Evolutionary conservation across 2,797 vertebrate species (phyloP).

Genomic region (Monodelphis domestica): DNA sequence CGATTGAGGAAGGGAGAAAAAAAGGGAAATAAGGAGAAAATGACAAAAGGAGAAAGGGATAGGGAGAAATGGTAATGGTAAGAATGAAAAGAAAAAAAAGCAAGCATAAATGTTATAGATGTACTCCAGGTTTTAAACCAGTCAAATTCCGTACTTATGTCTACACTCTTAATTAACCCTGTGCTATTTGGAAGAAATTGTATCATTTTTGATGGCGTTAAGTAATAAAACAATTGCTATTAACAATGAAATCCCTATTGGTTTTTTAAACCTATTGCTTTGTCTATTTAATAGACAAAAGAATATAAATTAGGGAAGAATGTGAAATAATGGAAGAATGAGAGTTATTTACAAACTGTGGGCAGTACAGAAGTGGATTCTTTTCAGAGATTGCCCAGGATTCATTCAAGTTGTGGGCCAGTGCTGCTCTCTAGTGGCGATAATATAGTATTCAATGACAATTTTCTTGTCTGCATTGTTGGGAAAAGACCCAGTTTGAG

Average conservation of each 20-base stretch:
- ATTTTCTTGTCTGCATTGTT: not conserved
- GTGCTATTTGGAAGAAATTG: not conserved
- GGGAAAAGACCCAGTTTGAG: not conserved
- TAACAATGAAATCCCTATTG: not conserved
- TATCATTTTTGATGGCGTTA: not conserved
- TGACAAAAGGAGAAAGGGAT: not conserved
- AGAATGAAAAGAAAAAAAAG: not conserved
- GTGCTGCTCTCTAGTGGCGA: slow-evolving; percentile 66
- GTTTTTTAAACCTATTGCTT: too few species aligned
- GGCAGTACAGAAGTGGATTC: not conserved
- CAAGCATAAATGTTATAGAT: not conserved
- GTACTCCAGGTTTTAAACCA: not conserved
- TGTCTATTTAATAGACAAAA: slow-evolving; percentile 3
- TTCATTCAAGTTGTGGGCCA: slow-evolving; percentile 15
- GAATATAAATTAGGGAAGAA: not conserved
- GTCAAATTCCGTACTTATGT: not conserved
- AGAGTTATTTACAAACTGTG: fast-evolving
- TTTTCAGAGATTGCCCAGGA: too few species aligned
- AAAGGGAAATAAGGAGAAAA: not conserved
- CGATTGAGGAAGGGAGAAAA: too few species aligned
- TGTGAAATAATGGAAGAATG: fast-evolving
- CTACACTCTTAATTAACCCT: not conserved
- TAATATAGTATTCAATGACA: fast-evolving
- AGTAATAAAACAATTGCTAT: not conserved
- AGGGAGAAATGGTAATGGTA: not conserved